Conservation (phyloP, 2,888 invertebrate species). For the Cataglyphis altisquamis region DNA sequence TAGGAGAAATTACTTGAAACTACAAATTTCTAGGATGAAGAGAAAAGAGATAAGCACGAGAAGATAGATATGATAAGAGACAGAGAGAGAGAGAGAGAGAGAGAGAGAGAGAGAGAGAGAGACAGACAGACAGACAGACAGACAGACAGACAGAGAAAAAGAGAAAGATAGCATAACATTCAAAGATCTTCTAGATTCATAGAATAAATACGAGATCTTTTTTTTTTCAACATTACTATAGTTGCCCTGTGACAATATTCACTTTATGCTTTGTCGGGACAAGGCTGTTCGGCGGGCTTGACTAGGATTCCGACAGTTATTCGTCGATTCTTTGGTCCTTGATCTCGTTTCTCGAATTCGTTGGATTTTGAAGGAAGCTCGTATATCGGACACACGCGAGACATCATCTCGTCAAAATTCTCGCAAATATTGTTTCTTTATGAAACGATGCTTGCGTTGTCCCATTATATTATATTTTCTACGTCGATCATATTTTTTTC, state of each 20-base stretch:
- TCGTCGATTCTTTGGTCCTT: constrained; percentile 74
- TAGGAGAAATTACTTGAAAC: constrained; percentile 50
- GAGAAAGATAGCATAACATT: constrained; percentile 33
- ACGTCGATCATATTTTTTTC: background rate
- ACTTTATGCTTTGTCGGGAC: constrained; percentile 62
- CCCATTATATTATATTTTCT: constrained; percentile 18
- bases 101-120: background rate
- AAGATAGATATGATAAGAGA: constrained; percentile 28
- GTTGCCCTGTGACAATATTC: constrained; percentile 29
- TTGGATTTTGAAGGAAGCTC: constrained; percentile 69
- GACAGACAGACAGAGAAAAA: background rate
- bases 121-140: constrained; percentile 8
- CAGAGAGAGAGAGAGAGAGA: constrained; percentile 5
- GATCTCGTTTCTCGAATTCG: constrained; percentile 66
- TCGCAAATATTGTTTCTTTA: constrained; percentile 26
- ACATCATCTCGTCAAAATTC: constrained; percentile 34
- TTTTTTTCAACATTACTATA: constrained; percentile 54
- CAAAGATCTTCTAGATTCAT: constrained; percentile 51
- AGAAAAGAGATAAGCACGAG: constrained; percentile 51
- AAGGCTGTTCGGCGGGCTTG: constrained; percentile 55
- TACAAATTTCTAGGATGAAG: constrained; percentile 49
- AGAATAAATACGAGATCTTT: constrained; percentile 68
- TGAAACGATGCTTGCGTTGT: constrained; percentile 7
- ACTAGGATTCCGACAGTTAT: constrained; percentile 67
- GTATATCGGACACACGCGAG: constrained; percentile 41